phyloP scores from a whole-genome alignment of 2,797 vertebrate genomes.

The Phoebastria nigripes region DNA sequence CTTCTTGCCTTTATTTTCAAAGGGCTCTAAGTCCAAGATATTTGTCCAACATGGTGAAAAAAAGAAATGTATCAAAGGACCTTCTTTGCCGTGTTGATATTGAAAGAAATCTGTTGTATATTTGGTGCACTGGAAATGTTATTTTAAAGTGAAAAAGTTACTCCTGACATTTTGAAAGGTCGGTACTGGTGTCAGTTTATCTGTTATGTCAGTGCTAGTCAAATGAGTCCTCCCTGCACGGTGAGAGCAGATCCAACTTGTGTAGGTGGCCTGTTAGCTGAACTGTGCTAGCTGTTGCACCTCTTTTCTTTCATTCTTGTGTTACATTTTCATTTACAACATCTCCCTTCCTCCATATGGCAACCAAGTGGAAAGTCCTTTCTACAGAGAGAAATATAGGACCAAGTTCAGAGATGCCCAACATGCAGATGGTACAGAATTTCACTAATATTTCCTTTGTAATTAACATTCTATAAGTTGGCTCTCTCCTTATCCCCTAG shows the following conservation, averaged over 20 bases:
- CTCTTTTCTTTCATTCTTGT: background rate
- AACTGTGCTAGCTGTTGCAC: background rate
- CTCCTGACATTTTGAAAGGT: slow-evolving; percentile 3
- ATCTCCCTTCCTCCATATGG: background rate
- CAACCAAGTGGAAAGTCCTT: background rate
- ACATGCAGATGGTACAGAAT: background rate
- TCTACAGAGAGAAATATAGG: background rate
- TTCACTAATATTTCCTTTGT: background rate
- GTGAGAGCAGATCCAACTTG: background rate
- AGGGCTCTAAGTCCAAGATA: background rate
- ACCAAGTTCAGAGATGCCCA: background rate
- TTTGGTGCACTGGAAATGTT: background rate
- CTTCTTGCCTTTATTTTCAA: background rate
- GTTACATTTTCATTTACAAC: background rate
- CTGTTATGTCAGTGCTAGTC: background rate
- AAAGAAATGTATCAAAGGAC: background rate
- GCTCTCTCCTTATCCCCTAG: background rate
- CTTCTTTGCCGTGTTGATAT: background rate
- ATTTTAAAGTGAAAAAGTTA: background rate
- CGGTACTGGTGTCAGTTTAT: background rate
- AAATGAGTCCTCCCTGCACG: background rate
- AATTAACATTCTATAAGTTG: background rate
- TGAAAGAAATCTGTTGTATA: background rate
- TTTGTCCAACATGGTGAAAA: background rate
- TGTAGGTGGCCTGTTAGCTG: background rate